These are phyloP conservation scores for Ochropacha duplaris DNA, from an alignment of 2,888 invertebrate species.

Conservation along the genomic window DNA sequence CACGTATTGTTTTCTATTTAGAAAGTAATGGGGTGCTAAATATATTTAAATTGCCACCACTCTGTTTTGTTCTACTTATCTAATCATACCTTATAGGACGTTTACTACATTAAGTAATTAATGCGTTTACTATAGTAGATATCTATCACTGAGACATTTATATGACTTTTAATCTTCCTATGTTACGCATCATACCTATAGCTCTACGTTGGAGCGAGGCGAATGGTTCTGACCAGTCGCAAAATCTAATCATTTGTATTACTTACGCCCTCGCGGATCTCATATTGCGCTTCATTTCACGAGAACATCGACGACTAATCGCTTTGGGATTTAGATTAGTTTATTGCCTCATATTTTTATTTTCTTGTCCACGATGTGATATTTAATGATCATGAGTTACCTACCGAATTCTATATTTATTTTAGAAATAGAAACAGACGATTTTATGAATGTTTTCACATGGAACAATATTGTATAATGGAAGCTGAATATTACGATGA, in stretches of 20 bases:
- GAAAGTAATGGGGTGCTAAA: slow-evolving; percentile 11
- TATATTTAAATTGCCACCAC: slow-evolving; percentile 1
- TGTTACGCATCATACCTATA: slow-evolving; percentile 5
- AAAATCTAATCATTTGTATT: slow-evolving; percentile 79
- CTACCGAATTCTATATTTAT: background rate
- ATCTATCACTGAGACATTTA: background rate
- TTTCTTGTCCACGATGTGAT: background rate
- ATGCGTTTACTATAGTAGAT: too few species aligned
- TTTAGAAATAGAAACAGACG: background rate
- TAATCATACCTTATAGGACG: background rate
- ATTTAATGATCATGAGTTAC: background rate
- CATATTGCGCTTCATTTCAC: slow-evolving; percentile 77
- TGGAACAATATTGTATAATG: background rate
- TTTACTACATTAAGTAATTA: too few species aligned
- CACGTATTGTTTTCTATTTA: slow-evolving; percentile 34
- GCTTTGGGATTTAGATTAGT: slow-evolving; percentile 19
- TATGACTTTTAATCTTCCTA: background rate
- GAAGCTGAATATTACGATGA: background rate
- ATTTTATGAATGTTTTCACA: background rate
- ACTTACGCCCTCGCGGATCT: slow-evolving; percentile 65
- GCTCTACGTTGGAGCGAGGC: slow-evolving; percentile 42
- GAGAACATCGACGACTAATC: slow-evolving; percentile 56
- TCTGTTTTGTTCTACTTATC: background rate
- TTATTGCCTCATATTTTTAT: background rate
- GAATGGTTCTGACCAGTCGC: slow-evolving; percentile 61